Base-by-base conservation (phyloP, 2,113 vertebrate genomes). In the Pomatorhinus ruficollis region DNA sequence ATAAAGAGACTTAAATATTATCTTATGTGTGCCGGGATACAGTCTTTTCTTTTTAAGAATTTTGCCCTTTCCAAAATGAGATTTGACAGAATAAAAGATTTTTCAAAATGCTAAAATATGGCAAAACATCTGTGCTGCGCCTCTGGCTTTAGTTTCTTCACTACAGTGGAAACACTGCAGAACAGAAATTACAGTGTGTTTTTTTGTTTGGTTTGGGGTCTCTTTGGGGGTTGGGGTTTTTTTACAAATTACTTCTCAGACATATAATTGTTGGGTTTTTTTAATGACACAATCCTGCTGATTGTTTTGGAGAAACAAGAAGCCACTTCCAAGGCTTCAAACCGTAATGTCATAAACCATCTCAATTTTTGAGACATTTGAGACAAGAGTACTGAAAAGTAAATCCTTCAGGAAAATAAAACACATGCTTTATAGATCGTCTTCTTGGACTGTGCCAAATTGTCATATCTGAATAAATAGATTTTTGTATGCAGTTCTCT, bases 401-500 rank as follows among this genome's bases (percentile, higher is more conserved):
- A 91, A 89, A 68, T 60, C 30, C 25, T 89, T 79, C 61, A 57
- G 37, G 45, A 91, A 94, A 94, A 94, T 56, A 92, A 87, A 88
- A 6, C 33, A 50, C 39, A 14, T 28, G 49, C 13, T 70, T 88
- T 68, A 86, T 30, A 78, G 53, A 35, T 35, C 94, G 44, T 66
- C 27, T 40, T 84, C 15, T 60, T 93, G 35, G 49, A 60, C 42
- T 79, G 49, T 40, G 30, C 33, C 68, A 90, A 57, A 30, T 10
- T 69, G 11, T 47, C 50, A 66, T 50, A 57, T 47, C 37, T 66
- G 53, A 88, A 50, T 53, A 81, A 94, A 66, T 15, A 78, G n/a
- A 64, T 72, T 84, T 89, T 53, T 25, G 18, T 70, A 30, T 70
- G 40, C 25, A 77, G 45, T 54, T 57, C 40, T 86, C 35, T 83